Percentiles rank a stretch among this genome's conserved stretches.
Evolutionary conservation across 1,140 invertebrate species (phyloP).

Genomic region (Cephus cinctus): DNA sequence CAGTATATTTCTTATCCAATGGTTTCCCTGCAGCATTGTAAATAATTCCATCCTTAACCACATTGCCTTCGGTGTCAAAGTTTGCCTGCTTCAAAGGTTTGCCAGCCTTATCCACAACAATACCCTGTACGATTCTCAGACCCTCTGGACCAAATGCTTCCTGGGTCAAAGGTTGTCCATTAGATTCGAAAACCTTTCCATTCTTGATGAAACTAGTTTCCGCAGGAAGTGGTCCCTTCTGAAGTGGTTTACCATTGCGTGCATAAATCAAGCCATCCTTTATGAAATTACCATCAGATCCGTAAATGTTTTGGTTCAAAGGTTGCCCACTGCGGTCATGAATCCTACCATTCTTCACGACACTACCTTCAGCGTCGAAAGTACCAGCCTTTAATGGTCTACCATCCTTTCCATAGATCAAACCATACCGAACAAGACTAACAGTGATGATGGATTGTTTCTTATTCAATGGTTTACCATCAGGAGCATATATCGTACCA

Average conservation of each 20-base stretch:
- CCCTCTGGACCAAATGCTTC: conserved; percentile 52
- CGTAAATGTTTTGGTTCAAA: conserved; percentile 34
- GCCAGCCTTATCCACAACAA: conserved; percentile 43
- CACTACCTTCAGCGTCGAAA: conserved; percentile 41
- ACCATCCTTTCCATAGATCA: conserved; percentile 43
- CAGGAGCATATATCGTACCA: conserved; percentile 35
- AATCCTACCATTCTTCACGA: conserved; percentile 43
- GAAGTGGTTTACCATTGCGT: conserved; percentile 39
- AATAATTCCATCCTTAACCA: conserved; percentile 45
- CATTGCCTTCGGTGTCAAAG: conserved; percentile 46
- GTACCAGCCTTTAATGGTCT: conserved; percentile 39
- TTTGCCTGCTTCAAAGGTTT: conserved; percentile 39
- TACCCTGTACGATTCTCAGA: conserved; percentile 40
- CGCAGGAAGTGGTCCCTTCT: conserved; percentile 29
- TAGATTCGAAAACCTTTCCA: conserved; percentile 38
- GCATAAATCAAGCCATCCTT: conserved; percentile 44
- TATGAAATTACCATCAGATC: conserved; percentile 34
- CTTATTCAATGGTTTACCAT: conserved; percentile 39
- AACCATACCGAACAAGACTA: conserved; percentile 42
- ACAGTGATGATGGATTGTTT: conserved; percentile 37
- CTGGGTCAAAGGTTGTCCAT: conserved; percentile 39
- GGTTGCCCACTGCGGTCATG: conserved; percentile 38
- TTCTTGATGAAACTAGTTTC: conserved; percentile 43
- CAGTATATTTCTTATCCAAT: conserved; percentile 42
- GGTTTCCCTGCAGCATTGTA: conserved; percentile 38